These are phyloP conservation scores for Aphelinus atriplicis DNA, from an alignment of 1,140 invertebrate species.

Conservation along the genomic window DNA sequence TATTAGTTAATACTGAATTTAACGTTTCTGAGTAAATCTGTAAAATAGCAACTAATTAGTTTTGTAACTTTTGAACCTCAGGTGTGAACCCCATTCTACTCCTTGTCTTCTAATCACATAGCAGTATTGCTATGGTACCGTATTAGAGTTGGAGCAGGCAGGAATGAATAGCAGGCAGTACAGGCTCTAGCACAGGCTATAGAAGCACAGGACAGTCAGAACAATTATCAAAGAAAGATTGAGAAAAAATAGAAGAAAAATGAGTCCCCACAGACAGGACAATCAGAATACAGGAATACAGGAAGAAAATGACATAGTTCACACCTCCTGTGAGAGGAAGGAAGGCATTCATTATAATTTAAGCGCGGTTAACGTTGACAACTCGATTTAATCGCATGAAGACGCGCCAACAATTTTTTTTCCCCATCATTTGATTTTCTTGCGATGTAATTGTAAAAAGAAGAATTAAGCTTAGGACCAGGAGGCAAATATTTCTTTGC, in stretches of 20 bases:
- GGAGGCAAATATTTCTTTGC: conserved; percentile 13
- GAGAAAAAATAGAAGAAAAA: conserved; percentile 28
- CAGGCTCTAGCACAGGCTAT: conserved; percentile 59
- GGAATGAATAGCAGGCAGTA: conserved; percentile 53
- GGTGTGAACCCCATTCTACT: conserved; percentile 61
- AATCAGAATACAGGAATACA: conserved; percentile 59
- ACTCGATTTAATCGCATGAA: conserved; percentile 3
- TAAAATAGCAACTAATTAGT: conserved; percentile 44
- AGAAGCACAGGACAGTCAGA: conserved; percentile 59
- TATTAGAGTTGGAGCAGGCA: conserved; percentile 63
- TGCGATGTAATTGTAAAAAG: conserved; percentile 21
- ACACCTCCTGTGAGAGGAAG: conserved; percentile 45
- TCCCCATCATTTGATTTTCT: neutral
- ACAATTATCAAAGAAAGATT: conserved; percentile 21
- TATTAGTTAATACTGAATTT: too few species aligned
- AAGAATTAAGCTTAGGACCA: conserved; percentile 15
- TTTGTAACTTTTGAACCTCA: conserved; percentile 67
- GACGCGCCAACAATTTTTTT: too few species aligned
- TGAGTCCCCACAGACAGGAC: conserved; percentile 49
- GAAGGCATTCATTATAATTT: conserved; percentile 43
- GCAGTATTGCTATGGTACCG: conserved; percentile 64
- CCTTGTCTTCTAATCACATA: conserved; percentile 65
- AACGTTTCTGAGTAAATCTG: too few species aligned
- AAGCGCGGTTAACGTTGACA: conserved; percentile 11
- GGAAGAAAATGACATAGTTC: conserved; percentile 50